phyloP scores from a whole-genome alignment of 2,113 vertebrate genomes.

The Peromyscus maniculatus region DNA sequence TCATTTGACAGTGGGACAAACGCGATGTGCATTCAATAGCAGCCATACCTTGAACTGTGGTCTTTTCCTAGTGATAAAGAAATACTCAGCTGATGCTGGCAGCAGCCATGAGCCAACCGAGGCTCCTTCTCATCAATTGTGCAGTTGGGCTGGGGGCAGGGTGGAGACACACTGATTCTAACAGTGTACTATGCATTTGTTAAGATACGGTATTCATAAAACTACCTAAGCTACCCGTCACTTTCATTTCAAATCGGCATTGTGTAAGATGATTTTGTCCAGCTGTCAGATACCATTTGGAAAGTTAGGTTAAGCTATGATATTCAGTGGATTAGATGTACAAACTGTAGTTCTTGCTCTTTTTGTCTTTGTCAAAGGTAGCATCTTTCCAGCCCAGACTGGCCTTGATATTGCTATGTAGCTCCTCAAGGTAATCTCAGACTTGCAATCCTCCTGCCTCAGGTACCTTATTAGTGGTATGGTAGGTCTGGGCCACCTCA shows the following conservation, averaged over 20 bases:
- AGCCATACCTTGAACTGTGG: background rate
- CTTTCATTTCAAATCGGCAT: background rate
- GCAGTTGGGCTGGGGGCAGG: background rate
- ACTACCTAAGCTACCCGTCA: background rate
- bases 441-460: background rate
- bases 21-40: background rate
- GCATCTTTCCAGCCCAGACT: background rate
- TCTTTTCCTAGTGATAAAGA: background rate
- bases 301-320: background rate
- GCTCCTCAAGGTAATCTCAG: background rate
- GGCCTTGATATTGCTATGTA: background rate
- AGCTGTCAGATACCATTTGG: background rate
- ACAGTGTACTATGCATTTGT: background rate
- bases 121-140: background rate
- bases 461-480: background rate
- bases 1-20: background rate
- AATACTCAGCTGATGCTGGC: background rate
- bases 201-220: background rate
- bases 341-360: background rate
- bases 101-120: background rate
- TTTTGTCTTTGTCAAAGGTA: background rate
- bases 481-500: background rate
- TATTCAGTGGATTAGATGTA: background rate
- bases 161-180: background rate
- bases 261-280: background rate